Conservation (phyloP, 2,888 invertebrate genomes). For the Alitta virens region DNA sequence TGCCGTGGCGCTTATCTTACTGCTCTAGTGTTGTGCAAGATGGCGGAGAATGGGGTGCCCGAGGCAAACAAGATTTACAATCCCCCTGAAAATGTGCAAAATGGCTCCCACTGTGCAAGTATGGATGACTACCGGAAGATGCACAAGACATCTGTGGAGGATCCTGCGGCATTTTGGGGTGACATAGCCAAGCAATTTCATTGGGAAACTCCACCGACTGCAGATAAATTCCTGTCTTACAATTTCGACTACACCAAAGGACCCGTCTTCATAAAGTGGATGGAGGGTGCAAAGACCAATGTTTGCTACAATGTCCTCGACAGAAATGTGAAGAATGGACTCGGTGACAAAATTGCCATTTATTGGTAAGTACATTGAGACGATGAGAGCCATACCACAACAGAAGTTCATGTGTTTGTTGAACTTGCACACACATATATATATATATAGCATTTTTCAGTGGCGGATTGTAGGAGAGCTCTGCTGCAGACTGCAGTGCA, state of each 20-base stretch:
- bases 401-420: too few relatives aligned
- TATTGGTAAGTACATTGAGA: conserved; percentile 78
- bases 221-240: conserved; percentile 75
- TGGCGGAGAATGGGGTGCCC: neutral
- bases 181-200: conserved; percentile 89
- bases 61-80: conserved; percentile 21
- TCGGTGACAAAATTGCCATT: conserved; percentile 87
- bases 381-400: too few relatives aligned
- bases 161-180: conserved; percentile 90
- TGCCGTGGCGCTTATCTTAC: too few relatives aligned
- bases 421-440: too few relatives aligned
- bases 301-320: conserved; percentile 94
- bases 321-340: conserved; percentile 82
- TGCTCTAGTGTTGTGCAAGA: too few relatives aligned
- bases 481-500: too few relatives aligned
- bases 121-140: conserved; percentile 77
- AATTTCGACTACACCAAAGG: conserved; percentile 89
- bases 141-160: conserved; percentile 81
- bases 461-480: too few relatives aligned
- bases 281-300: conserved; percentile 93
- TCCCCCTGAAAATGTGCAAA: conserved; percentile 41
- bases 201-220: conserved; percentile 71
- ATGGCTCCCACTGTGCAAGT: conserved; percentile 64
- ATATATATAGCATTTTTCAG: too few relatives aligned
- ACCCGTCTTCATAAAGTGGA: conserved; percentile 87